Percentiles rank a stretch among this genome's conserved stretches.
phyloP scores from a whole-genome alignment of 2,888 invertebrate species.

The Resseliella maxima region DNA sequence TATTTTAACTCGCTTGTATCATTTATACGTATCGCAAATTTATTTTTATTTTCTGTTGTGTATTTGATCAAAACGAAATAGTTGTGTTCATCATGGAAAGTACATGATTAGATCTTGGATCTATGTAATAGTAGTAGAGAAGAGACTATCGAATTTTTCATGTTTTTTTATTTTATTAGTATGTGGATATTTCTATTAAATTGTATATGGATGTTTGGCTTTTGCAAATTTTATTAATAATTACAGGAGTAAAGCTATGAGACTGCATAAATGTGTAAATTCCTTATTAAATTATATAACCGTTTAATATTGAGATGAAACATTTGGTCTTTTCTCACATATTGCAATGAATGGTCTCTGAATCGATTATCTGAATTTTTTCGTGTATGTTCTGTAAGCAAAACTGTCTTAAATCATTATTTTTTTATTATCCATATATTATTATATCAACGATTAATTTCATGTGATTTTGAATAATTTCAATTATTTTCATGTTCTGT shows the following conservation, averaged over 20 bases:
- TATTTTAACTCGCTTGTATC: background rate
- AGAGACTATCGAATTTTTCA: background rate
- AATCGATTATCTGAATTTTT: too few species aligned
- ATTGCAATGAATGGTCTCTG: too few species aligned
- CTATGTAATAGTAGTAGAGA: constrained; percentile 10
- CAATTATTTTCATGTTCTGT: too few species aligned
- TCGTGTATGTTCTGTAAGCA: too few species aligned
- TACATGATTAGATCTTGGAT: constrained; percentile 20
- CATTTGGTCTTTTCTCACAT: too few species aligned
- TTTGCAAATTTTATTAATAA: background rate
- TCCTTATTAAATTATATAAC: background rate
- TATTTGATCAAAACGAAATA: background rate
- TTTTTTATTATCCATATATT: too few species aligned
- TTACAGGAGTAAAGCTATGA: background rate
- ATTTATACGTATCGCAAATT: background rate
- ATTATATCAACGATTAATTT: too few species aligned
- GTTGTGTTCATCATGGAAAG: background rate
- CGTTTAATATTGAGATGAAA: too few species aligned
- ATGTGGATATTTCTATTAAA: background rate
- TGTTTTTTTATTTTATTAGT: background rate
- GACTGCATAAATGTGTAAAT: background rate
- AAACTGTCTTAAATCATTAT: too few species aligned
- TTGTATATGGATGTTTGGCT: background rate
- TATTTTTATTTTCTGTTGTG: background rate
- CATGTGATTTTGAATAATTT: too few species aligned